Percentiles rank a stretch among this genome's conserved stretches.
These are phyloP conservation scores for Alloscopus bannaensis DNA, from an alignment of 2,888 invertebrate species.

Conservation along the genomic window DNA sequence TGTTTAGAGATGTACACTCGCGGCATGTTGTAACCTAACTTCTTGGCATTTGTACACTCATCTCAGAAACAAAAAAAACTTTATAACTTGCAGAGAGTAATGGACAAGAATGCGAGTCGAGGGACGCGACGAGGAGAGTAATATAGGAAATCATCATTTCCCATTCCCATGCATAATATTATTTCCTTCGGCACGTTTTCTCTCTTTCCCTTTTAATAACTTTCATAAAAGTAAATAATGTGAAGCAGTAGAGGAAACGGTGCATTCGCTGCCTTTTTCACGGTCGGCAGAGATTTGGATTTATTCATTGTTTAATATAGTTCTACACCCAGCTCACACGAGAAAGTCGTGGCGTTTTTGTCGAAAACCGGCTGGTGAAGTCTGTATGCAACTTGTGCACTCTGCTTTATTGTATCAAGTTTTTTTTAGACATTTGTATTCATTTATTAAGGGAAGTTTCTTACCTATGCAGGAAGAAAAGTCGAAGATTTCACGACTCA, in stretches of 20 bases:
- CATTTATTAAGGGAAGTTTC: conserved; percentile 16
- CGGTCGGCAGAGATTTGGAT: too few relatives aligned
- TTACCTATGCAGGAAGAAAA: background rate
- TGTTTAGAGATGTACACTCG: background rate
- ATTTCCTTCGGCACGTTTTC: background rate
- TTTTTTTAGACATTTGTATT: conserved; percentile 3
- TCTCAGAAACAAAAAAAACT: background rate
- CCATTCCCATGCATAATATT: conserved; percentile 16
- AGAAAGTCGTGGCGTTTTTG: too few relatives aligned
- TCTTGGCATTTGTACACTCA: background rate
- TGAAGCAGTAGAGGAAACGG: background rate
- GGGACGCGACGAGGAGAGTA: conserved; percentile 12
- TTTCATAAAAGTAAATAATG: conserved; percentile 25
- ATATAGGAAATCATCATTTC: conserved; percentile 20
- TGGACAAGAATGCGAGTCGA: background rate
- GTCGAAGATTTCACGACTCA: background rate
- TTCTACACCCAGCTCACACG: too few relatives aligned
- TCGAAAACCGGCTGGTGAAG: too few relatives aligned
- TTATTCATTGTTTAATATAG: too few relatives aligned
- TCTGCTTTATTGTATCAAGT: too few relatives aligned
- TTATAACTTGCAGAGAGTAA: background rate
- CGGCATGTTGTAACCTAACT: background rate
- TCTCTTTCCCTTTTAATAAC: conserved; percentile 18
- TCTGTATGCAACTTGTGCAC: too few relatives aligned
- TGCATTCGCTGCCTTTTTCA: too few relatives aligned